Conservation (phyloP, 2,797 vertebrate species). For the Thaleichthys pacificus region DNA sequence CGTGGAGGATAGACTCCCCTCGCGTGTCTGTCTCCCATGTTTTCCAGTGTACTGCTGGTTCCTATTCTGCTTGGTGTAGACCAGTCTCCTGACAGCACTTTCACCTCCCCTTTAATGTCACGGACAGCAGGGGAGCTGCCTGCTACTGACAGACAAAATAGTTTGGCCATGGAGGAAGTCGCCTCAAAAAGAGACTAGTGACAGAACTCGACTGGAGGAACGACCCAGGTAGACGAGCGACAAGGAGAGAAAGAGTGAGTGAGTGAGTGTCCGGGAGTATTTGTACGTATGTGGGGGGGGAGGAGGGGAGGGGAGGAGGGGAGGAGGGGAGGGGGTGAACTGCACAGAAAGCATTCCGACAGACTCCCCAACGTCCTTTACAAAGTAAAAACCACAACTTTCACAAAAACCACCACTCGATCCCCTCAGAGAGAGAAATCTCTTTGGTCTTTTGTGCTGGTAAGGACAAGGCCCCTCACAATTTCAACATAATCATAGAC, state of each 20-base stretch:
- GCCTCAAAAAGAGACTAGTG: background rate
- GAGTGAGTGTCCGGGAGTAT: background rate
- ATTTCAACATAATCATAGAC: slow-evolving; percentile 8
- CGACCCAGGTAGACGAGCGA: background rate
- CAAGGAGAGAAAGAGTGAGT: background rate
- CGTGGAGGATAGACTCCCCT: background rate
- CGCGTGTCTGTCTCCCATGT: background rate
- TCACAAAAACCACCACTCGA: background rate
- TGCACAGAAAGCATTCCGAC: background rate
- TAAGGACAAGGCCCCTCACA: background rate
- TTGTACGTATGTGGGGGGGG: too few relatives aligned
- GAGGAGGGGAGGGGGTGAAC: background rate
- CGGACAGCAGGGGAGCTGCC: background rate
- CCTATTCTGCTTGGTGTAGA: background rate
- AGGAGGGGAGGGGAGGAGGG: too few relatives aligned
- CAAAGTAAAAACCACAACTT: background rate
- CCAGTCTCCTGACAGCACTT: background rate
- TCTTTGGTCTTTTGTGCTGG: background rate
- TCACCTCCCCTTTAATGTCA: slow-evolving; percentile 1
- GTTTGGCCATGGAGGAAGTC: too few relatives aligned
- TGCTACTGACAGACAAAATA: background rate
- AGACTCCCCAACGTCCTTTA: background rate
- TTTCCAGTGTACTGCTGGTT: background rate
- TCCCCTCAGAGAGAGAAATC: background rate
- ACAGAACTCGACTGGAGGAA: background rate